phyloP scores from a whole-genome alignment of 2,888 invertebrate species.

The Diarsia rubi region DNA sequence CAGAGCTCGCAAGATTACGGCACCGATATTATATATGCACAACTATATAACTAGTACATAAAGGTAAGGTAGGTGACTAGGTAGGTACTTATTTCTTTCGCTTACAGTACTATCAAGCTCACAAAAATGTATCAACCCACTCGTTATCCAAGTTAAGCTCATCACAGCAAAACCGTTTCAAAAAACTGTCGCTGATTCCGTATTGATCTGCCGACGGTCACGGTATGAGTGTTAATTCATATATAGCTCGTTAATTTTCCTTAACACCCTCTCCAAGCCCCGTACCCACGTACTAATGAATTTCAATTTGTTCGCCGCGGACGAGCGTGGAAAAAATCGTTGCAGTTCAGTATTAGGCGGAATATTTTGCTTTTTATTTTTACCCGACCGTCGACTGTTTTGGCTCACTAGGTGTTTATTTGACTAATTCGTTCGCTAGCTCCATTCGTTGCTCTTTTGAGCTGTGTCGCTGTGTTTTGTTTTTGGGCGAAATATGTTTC shows the following conservation, averaged over 20 bases:
- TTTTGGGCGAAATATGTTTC: constrained; percentile 24
- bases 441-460: constrained; percentile 51
- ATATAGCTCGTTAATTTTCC: constrained; percentile 88
- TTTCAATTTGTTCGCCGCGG: constrained; percentile 87
- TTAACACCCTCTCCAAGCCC: constrained; percentile 82
- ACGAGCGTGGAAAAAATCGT: constrained; percentile 75
- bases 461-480: constrained; percentile 25
- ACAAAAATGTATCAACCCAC: constrained; percentile 26
- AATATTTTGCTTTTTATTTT: constrained; percentile 60
- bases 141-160: constrained; percentile 16
- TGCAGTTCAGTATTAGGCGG: constrained; percentile 67
- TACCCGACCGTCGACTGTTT: constrained; percentile 24
- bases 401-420: constrained; percentile 60
- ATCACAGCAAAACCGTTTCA: constrained; percentile 52
- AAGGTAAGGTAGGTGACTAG: too few species aligned
- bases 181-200: constrained; percentile 74
- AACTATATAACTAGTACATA: too few species aligned
- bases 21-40: too few species aligned
- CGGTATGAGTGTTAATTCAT: constrained; percentile 86
- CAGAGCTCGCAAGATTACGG: not conserved
- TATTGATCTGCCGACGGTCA: constrained; percentile 72
- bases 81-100: not conserved
- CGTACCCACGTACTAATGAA: constrained; percentile 86
- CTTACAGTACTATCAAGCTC: not conserved
- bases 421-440: constrained; percentile 60